Base-by-base conservation (phyloP, 1,140 invertebrate species). In the Babylonia areolata region DNA sequence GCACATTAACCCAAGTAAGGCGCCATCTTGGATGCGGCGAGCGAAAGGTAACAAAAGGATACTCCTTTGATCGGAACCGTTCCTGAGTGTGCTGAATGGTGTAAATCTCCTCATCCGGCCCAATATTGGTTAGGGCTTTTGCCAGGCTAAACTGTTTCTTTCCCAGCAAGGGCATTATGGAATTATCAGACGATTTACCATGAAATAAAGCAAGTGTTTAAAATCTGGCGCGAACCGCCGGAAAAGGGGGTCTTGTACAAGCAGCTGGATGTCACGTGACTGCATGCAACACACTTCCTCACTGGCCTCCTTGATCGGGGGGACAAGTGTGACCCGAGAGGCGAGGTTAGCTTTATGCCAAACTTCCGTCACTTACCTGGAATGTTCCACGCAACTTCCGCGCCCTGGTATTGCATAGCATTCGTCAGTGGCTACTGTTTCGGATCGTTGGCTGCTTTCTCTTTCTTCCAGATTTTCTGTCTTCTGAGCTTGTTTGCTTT, bases 61-160 rank as follows among this genome's bases (percentile, higher is more conserved):
- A 94, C 93, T 91, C 87, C 89, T 93, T 91, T 23, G 91, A 93
- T 91, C 89, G 89, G 86, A 94, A 93, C 89, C 93, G 90, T 92
- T 94, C 93, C 86, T 92, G 91, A 2, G 93, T 93, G 86, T 93
- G 91, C 31, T 90, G 89, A 88, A 94, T 92, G 31, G 92, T 92
- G 85, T 90, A 94, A 58, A 92, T 85, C 71, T 89, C 87, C 77
- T 94, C 93, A 75, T 90, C 89, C 39, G 90, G 81, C 87, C 89
- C 86, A 75, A 90, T 86, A 87, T 92, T 88, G 39, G 85, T 87
- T 81, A 91, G 46, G 86, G 91, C 87, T 83, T 92, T 92, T 58
- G 85, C 87, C 69, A 88, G 89, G 81, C 86, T 85, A 85, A 93
- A 92, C 78, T 90, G 86, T 77, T 92, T 92, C 81, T 92, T 93